Conservation (phyloP, 2,888 invertebrate genomes). For the Acrobasis consociella region DNA sequence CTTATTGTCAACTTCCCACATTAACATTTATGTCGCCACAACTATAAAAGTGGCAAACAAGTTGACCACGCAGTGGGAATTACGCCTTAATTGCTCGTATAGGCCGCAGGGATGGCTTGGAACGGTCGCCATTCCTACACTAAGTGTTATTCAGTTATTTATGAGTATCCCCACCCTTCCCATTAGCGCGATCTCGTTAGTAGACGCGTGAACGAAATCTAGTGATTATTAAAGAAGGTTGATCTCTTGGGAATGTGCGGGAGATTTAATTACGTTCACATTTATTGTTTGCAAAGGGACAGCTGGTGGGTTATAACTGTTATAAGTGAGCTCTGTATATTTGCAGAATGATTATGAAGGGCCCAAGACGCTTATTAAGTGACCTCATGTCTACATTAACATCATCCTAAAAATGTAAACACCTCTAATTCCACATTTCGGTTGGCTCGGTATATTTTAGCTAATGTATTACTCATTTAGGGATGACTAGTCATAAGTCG, state of each 20-base stretch:
- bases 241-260: constrained; percentile 9
- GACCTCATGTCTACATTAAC: no score
- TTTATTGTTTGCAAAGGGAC: neutral
- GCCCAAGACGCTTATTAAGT: neutral
- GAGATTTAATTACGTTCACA: neutral
- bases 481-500: no score
- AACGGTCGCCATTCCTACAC: constrained; percentile 35
- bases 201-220: constrained; percentile 45
- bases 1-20: constrained; percentile 23
- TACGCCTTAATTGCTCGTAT: constrained; percentile 42
- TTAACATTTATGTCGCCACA: constrained; percentile 34
- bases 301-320: neutral
- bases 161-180: constrained; percentile 42
- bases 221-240: constrained; percentile 37
- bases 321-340: neutral
- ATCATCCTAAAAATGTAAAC: no score
- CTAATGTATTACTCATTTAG: no score
- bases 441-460: no score
- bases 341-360: neutral
- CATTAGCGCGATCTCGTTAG: constrained; percentile 50
- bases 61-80: constrained; percentile 39
- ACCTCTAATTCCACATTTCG: no score
- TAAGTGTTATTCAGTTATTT: constrained; percentile 56
- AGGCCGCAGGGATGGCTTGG: constrained; percentile 37
- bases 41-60: constrained; percentile 41